Percentiles rank a stretch among this genome's conserved stretches.
These are phyloP conservation scores for Echeneis naucrates DNA, from an alignment of 2,797 vertebrate genomes.

Conservation along the genomic window DNA sequence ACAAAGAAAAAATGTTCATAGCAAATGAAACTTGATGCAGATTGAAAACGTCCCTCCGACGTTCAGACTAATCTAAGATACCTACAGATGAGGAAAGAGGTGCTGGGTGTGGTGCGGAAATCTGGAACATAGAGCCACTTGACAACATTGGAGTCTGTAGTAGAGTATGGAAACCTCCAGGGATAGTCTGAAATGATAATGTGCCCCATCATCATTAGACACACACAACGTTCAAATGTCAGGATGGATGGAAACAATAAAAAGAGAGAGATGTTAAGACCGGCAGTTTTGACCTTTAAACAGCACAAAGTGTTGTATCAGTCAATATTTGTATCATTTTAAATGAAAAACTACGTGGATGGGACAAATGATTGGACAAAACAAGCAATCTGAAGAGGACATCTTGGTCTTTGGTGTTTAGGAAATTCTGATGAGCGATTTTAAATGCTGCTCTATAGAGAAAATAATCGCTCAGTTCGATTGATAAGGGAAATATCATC, in stretches of 20 bases:
- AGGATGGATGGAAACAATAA: too few relatives aligned
- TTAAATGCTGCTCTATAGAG: too few relatives aligned
- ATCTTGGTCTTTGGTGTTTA: background rate
- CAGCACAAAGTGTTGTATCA: too few relatives aligned
- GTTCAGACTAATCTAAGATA: constrained; percentile 8
- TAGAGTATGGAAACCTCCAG: constrained; percentile 89
- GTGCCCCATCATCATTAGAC: background rate
- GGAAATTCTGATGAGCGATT: background rate
- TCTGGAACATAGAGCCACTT: constrained; percentile 98
- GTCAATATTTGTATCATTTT: background rate
- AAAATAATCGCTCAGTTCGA: background rate
- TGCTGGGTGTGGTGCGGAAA: constrained; percentile 89
- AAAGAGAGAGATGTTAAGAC: too few relatives aligned
- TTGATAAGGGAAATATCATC: background rate
- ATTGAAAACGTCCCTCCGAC: too few relatives aligned
- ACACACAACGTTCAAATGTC: constrained; percentile 1
- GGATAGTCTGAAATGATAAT: constrained; percentile 90
- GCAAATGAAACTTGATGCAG: too few relatives aligned
- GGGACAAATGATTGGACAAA: background rate
- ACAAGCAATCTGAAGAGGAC: background rate
- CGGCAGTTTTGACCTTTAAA: background rate
- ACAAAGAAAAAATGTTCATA: too few relatives aligned
- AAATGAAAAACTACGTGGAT: background rate
- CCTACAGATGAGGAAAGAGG: constrained; percentile 93
- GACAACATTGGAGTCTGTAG: constrained; percentile 91